These are phyloP conservation scores for Isurus oxyrinchus DNA, from an alignment of 2,113 vertebrate species.

Conservation along the genomic window DNA sequence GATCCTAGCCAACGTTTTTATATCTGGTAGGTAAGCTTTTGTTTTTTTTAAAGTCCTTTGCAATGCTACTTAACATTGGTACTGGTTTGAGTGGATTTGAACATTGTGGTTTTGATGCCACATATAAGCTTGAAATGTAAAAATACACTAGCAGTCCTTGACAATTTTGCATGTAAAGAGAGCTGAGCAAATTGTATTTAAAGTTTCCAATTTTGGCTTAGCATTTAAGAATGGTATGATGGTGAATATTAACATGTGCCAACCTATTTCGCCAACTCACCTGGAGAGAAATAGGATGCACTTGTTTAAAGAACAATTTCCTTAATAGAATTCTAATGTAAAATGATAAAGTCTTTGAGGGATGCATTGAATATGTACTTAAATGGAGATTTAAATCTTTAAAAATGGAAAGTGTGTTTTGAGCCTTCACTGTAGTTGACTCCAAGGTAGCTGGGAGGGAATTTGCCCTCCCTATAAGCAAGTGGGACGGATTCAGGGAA, in stretches of 20 bases:
- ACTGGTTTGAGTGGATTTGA: not conserved
- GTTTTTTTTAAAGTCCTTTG: not conserved
- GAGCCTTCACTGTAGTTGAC: not conserved
- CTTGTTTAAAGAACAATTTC: not conserved
- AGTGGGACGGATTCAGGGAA: not conserved
- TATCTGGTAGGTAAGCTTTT: not conserved
- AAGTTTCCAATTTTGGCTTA: not conserved
- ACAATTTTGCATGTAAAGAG: not conserved
- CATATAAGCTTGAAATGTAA: not conserved
- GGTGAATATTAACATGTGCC: not conserved
- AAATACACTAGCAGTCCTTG: not conserved
- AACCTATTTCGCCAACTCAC: not conserved
- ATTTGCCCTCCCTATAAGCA: not conserved
- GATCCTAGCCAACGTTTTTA: not conserved
- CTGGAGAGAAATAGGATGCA: not conserved
- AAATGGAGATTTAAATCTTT: not conserved
- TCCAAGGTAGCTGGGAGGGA: not conserved
- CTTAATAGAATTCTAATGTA: not conserved
- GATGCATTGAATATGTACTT: not conserved
- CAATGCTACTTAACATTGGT: not conserved
- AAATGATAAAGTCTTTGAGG: not conserved
- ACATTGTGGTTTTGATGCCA: constrained; percentile 3
- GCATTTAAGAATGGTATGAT: not conserved
- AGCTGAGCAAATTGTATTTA: not conserved
- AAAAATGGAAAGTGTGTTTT: not conserved